Conservation (phyloP, 2,888 invertebrate genomes). For the Dione juno region DNA sequence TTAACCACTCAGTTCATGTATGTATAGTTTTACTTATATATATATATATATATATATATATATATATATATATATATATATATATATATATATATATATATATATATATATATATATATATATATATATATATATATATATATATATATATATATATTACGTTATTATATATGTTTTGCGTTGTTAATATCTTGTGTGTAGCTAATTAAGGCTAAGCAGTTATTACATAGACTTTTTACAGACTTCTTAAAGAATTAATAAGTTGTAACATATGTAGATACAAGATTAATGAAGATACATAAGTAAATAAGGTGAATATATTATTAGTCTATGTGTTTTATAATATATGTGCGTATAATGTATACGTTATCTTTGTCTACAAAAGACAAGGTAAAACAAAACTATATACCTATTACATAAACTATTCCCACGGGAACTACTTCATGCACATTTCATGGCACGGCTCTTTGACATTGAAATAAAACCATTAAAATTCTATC, state of each 20-base stretch:
- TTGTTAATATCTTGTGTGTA: no score
- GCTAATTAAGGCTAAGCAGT: not conserved
- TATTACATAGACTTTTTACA: not conserved
- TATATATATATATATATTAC: not conserved
- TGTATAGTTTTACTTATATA: not conserved
- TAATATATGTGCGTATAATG: not conserved
- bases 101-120: not conserved
- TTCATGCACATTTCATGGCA: slow-evolving; percentile 20
- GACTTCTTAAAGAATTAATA: not conserved
- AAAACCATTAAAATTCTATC: slow-evolving; percentile 3
- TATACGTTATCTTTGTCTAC: not conserved
- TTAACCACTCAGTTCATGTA: not conserved
- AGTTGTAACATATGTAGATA: not conserved
- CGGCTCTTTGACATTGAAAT: slow-evolving; percentile 10
- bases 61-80: not conserved
- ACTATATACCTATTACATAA: slow-evolving; percentile 6
- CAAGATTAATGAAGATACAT: not conserved
- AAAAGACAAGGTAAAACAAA: slow-evolving; percentile 16
- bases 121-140: not conserved
- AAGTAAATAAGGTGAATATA: not conserved
- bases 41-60: not conserved
- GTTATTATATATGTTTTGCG: no score
- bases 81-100: not conserved
- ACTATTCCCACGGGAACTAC: slow-evolving; percentile 10
- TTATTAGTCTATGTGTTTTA: not conserved